Conservation (phyloP, 2,113 vertebrate genomes). For the Lamprologus lemairii region DNA sequence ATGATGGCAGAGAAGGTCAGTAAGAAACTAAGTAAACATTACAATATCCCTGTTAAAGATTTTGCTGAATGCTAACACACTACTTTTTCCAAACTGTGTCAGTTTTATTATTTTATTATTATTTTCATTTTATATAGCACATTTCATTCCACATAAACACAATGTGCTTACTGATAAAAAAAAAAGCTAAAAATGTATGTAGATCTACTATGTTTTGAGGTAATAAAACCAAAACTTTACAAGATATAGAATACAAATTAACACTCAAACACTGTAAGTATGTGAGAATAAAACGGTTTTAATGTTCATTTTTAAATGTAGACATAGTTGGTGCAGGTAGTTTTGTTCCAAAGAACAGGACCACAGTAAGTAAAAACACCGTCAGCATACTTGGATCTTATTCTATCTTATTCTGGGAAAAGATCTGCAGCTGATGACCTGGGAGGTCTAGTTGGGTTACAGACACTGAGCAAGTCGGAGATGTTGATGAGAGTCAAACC, state of each 20-base stretch:
- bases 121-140: not conserved
- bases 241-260: not conserved
- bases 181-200: not conserved
- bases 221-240: not conserved
- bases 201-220: not conserved
- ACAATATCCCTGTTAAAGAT: not conserved
- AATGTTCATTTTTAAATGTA: not conserved
- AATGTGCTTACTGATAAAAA: not conserved
- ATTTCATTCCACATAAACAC: not conserved
- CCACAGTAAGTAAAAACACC: not conserved
- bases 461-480: not conserved
- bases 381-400: not conserved
- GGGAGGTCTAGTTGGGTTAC: not conserved
- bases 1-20: not conserved
- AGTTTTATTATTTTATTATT: not conserved
- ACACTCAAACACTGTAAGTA: not conserved
- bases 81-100: not conserved
- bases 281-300: not conserved
- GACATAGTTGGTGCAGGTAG: not conserved
- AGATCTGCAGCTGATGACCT: not conserved
- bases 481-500: not conserved
- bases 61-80: not conserved
- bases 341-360: not conserved
- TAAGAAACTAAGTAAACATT: not conserved
- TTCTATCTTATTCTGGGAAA: not conserved